Conservation (phyloP, 2,888 invertebrate species). For the Thalpophila matura region DNA sequence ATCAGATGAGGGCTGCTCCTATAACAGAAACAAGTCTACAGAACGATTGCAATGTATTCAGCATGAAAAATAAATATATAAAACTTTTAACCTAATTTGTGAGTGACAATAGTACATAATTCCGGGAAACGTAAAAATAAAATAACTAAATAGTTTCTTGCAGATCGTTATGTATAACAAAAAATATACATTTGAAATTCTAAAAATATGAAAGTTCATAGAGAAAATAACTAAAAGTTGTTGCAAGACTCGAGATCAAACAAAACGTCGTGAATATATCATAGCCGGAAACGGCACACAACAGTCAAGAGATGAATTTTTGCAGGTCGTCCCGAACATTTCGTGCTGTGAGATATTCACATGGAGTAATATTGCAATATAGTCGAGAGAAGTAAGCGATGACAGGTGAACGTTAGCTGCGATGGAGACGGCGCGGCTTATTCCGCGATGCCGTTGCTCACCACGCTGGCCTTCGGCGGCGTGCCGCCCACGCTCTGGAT, state of each 20-base stretch:
- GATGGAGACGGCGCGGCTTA: constrained; percentile 55
- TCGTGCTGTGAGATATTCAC: constrained; percentile 87
- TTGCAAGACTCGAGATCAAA: constrained; percentile 87
- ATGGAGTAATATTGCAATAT: constrained; percentile 78
- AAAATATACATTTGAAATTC: constrained; percentile 79
- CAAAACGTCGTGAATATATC: constrained; percentile 83
- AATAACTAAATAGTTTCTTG: constrained; percentile 71
- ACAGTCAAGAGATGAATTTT: constrained; percentile 62
- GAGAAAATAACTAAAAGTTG: constrained; percentile 74
- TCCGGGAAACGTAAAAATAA: constrained; percentile 63
- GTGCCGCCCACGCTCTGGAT: constrained; percentile 67
- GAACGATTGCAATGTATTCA: constrained; percentile 20
- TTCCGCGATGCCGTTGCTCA: constrained; percentile 82
- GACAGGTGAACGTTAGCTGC: constrained; percentile 30
- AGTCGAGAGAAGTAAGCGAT: constrained; percentile 56
- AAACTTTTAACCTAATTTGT: constrained; percentile 71
- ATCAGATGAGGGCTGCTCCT: constrained; percentile 55
- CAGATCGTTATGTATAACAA: constrained; percentile 74
- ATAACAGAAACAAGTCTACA: constrained; percentile 24
- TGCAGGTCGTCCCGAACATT: constrained; percentile 79
- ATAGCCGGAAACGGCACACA: constrained; percentile 77
- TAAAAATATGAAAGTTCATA: constrained; percentile 74
- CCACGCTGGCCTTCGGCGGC: constrained; percentile 69
- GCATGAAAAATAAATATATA: constrained; percentile 44
- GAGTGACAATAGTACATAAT: constrained; percentile 71